Evolutionary conservation across 2,888 invertebrate genomes (phyloP).

Genomic region (Brachyopa scutellaris): DNA sequence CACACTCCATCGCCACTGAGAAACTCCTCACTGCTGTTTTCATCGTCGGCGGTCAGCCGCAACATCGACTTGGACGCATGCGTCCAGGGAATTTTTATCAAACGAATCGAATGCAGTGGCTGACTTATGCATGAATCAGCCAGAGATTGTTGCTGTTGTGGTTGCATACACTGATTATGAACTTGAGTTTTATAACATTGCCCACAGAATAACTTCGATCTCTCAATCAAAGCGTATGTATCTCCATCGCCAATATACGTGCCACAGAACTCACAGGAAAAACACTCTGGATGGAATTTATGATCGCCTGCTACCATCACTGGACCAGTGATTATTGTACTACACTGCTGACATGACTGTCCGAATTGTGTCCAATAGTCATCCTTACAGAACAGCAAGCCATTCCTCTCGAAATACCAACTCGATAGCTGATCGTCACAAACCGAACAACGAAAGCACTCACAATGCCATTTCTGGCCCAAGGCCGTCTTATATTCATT

Average conservation of each 20-base stretch:
- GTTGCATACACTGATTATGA: conserved; percentile 74
- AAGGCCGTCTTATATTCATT: conserved; percentile 90
- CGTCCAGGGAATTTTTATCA: conserved; percentile 89
- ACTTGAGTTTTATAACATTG: conserved; percentile 89
- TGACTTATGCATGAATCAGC: conserved; percentile 74
- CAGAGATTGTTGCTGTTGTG: conserved; percentile 75
- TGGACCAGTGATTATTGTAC: conserved; percentile 87
- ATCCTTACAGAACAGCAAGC: conserved; percentile 92
- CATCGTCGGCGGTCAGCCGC: conserved; percentile 82
- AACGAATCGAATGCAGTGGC: conserved; percentile 91
- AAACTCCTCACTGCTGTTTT: conserved; percentile 76
- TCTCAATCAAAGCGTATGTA: conserved; percentile 94
- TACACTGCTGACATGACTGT: conserved; percentile 94
- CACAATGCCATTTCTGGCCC: conserved; percentile 93
- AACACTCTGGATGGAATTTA: conserved; percentile 98
- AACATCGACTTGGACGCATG: conserved; percentile 84
- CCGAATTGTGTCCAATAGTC: conserved; percentile 95
- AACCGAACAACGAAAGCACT: conserved; percentile 95
- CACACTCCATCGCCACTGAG: conserved; percentile 79
- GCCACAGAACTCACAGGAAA: conserved; percentile 91
- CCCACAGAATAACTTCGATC: conserved; percentile 93
- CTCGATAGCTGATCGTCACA: conserved; percentile 92
- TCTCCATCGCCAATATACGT: conserved; percentile 95
- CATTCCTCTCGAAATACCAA: conserved; percentile 97
- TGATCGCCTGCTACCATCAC: conserved; percentile 97